Conservation (phyloP, 2,797 vertebrate genomes). For the Crenuchus spilurus region DNA sequence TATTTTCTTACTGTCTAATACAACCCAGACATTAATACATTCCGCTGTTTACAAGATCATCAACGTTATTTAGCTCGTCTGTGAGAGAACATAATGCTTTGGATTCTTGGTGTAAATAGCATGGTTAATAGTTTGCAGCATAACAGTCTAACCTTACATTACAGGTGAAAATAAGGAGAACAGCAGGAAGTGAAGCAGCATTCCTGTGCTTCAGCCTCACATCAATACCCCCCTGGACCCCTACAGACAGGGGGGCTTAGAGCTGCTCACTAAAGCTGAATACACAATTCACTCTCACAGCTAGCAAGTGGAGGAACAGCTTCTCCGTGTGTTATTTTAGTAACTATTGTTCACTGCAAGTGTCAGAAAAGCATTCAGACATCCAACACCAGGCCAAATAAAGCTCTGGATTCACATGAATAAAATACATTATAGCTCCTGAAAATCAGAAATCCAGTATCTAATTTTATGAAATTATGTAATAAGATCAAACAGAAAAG, state of each 20-base stretch:
- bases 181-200: slow-evolving; percentile 43
- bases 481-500: no score
- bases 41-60: no score
- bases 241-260: background rate
- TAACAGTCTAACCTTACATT: slow-evolving; percentile 60
- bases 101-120: slow-evolving; percentile 70
- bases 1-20: no score
- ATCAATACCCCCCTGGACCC: slow-evolving; percentile 35
- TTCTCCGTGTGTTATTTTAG: background rate
- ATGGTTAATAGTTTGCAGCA: slow-evolving; percentile 65
- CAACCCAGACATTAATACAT: no score
- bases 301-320: background rate
- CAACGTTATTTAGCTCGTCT: no score
- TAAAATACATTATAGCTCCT: no score
- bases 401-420: no score
- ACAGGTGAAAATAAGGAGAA: slow-evolving; percentile 54
- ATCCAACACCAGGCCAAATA: no score
- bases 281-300: slow-evolving; percentile 11
- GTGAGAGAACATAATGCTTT: no score
- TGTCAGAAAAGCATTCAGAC: background rate
- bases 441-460: no score
- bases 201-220: slow-evolving; percentile 37
- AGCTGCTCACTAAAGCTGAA: background rate
- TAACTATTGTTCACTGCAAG: background rate
- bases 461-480: no score